Conservation (phyloP, 1,140 invertebrate genomes). For the Sarcophaga bullata region DNA sequence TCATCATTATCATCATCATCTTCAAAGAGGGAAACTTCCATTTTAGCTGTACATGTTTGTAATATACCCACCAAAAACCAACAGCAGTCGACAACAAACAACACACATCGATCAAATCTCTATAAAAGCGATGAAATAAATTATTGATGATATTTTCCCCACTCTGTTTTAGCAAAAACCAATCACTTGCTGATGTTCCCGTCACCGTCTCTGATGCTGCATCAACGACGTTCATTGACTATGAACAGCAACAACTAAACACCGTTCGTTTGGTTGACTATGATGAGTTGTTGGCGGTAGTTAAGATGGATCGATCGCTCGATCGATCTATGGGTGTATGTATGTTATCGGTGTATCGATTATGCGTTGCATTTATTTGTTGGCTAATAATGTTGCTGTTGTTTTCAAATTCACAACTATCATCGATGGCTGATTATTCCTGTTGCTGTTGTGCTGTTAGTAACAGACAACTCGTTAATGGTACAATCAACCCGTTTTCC, state of each 20-base stretch:
- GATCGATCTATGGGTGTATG: background rate
- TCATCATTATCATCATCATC: too few relatives aligned
- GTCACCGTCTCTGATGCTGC: background rate
- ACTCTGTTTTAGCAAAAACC: background rate
- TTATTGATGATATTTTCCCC: background rate
- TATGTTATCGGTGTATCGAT: slow-evolving; percentile 1
- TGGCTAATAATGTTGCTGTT: background rate
- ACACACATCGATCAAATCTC: background rate
- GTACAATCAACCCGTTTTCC: too few relatives aligned
- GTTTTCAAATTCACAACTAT: background rate
- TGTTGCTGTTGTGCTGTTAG: background rate
- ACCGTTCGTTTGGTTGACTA: background rate
- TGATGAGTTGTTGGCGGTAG: background rate
- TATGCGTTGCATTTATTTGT: background rate
- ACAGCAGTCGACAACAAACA: background rate
- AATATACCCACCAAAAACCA: background rate
- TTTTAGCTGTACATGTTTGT: background rate
- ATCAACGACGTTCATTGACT: background rate
- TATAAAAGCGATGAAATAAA: slow-evolving; percentile 8
- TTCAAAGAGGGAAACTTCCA: too few relatives aligned
- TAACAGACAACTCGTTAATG: background rate
- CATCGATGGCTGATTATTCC: background rate
- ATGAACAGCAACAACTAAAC: too few relatives aligned
- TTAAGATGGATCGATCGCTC: background rate
- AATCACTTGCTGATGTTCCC: background rate